Conservation (phyloP, 2,888 invertebrate species). For the Boloria selene region DNA sequence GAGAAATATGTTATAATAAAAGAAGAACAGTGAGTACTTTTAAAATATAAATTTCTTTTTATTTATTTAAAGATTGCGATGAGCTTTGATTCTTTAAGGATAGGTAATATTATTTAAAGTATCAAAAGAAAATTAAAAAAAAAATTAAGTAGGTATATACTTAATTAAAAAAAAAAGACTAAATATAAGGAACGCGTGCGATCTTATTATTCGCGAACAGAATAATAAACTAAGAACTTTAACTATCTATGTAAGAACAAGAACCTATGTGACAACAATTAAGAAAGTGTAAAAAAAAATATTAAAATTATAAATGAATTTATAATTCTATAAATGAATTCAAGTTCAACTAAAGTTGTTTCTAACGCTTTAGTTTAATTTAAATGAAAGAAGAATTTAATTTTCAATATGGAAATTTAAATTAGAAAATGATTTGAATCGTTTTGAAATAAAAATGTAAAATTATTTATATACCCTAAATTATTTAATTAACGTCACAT, state of each 20-base stretch:
- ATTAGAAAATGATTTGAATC: not conserved
- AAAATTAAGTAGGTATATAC: too few species aligned
- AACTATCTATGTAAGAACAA: too few species aligned
- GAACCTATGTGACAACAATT: too few species aligned
- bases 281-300: too few species aligned
- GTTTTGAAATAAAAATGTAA: slow-evolving; percentile 7
- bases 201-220: too few species aligned
- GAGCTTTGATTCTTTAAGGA: not conserved
- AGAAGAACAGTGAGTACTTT: slow-evolving; percentile 63
- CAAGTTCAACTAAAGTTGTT: not conserved
- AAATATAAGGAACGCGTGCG: too few species aligned
- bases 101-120: too few species aligned
- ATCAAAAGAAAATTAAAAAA: too few species aligned
- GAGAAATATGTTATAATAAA: slow-evolving; percentile 63
- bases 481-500: slow-evolving; percentile 20
- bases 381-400: not conserved
- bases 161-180: too few species aligned
- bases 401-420: not conserved
- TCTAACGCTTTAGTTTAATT: not conserved
- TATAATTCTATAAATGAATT: too few species aligned
- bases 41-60: not conserved
- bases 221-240: too few species aligned
- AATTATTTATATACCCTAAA: not conserved
- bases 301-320: too few species aligned
- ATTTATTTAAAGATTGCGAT: not conserved